Evolutionary conservation across 2,113 vertebrate species (phyloP).

Genomic region (Brachyistius frenatus): DNA sequence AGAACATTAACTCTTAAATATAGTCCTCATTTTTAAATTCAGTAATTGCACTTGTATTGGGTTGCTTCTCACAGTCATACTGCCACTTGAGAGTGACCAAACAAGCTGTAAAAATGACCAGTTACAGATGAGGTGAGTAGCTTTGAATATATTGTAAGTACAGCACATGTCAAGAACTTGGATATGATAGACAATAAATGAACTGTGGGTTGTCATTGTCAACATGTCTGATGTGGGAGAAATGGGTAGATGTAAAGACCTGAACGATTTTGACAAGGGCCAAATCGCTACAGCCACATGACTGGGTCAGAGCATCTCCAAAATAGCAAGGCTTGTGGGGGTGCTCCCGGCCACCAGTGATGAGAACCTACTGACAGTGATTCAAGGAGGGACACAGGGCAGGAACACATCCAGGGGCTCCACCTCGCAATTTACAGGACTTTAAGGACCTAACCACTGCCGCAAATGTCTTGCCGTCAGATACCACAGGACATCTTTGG

Average conservation of each 20-base stretch:
- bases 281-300: too few relatives aligned
- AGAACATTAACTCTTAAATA: too few relatives aligned
- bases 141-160: neutral
- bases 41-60: neutral
- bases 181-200: neutral
- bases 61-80: neutral
- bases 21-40: neutral
- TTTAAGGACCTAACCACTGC: neutral
- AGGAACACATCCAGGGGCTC: neutral
- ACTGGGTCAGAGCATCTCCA: neutral
- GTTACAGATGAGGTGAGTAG: neutral
- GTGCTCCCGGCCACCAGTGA: neutral
- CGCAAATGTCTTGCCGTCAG: neutral
- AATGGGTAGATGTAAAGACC: neutral
- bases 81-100: neutral
- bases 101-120: neutral
- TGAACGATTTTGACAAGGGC: neutral
- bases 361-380: neutral
- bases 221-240: neutral
- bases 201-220: neutral
- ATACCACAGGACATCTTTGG: neutral
- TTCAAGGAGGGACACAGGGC: neutral
- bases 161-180: neutral
- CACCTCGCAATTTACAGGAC: neutral
- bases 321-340: neutral